These are phyloP conservation scores for Eretmocerus hayati DNA, from an alignment of 2,888 invertebrate genomes.

Conservation along the genomic window DNA sequence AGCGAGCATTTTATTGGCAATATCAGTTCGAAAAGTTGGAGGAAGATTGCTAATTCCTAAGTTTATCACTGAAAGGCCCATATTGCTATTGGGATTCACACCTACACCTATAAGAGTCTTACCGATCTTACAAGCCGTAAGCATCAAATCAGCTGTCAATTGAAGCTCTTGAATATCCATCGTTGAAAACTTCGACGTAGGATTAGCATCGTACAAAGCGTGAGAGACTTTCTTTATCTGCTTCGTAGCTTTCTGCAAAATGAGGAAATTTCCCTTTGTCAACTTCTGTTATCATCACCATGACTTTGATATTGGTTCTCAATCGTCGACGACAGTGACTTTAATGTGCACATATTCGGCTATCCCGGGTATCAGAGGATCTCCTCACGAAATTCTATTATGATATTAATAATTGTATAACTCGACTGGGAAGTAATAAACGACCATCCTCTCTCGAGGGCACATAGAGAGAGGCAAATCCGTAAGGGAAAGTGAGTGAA, in stretches of 20 bases:
- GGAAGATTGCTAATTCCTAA: conserved; percentile 57
- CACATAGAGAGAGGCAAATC: too few relatives aligned
- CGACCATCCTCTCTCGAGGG: too few relatives aligned
- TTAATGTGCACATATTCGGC: too few relatives aligned
- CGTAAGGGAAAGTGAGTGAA: too few relatives aligned
- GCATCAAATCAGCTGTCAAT: conserved; percentile 56
- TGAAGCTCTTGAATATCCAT: conserved; percentile 53
- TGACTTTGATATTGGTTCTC: too few relatives aligned
- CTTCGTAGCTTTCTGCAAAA: conserved; percentile 51
- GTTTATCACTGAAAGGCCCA: conserved; percentile 54
- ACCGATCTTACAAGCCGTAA: conserved; percentile 54
- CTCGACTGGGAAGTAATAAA: too few relatives aligned
- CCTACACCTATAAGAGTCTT: conserved; percentile 53
- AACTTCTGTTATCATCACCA: too few relatives aligned
- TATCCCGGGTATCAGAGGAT: too few relatives aligned
- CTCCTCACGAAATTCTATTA: too few relatives aligned
- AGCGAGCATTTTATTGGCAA: conserved; percentile 56
- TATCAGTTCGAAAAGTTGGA: conserved; percentile 57
- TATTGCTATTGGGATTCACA: conserved; percentile 52
- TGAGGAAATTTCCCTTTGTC: too few relatives aligned
- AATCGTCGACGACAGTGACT: too few relatives aligned
- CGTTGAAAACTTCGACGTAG: conserved; percentile 44
- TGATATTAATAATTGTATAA: too few relatives aligned
- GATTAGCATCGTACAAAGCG: conserved; percentile 43
- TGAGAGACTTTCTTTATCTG: conserved; percentile 52